Evolutionary conservation across 2,113 vertebrate species (phyloP), one percentile per base, ranked within the genome.

Genomic region (Hymenochirus boettgeri): DNA sequence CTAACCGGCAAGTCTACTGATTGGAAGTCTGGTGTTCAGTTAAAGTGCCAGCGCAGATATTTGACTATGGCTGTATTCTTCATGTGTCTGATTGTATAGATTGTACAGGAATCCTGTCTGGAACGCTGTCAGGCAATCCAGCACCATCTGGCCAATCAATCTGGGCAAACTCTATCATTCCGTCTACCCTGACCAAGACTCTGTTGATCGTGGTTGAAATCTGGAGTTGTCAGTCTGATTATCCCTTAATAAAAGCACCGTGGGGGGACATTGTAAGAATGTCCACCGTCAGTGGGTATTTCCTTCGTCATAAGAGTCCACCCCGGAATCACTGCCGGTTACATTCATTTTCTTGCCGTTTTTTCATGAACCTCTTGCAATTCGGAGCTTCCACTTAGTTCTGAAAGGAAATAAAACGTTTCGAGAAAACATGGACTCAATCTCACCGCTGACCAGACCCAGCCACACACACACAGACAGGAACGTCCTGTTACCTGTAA

Each of bases 271-370:
- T 19, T 19, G 42, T 62, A 64, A 60, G 48, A 27, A 55, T 5
- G n/a, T 19, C 4, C 21, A 2, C 63, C 7, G 61, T 91, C 85
- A 96, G 83, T 93, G 94, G 73, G 82, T 76, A 80, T 87, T 92
- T 75, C 90, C 91, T 85, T 97, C 94, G 10, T 97, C 95, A 61
- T 95, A 97, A 55, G 95, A 98, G 75, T 96, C 94, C 76, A 97
- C 93, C 59, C 96, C 96, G 0, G 95, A 98, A 61, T 99, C 95
- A 3, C 88, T 86, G 67, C 91, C 91, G n/a, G 77, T 80, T n/a
- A 86, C 86, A 2, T 83, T 90, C 62, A 99, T 95, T 97, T 81
- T 98, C 93, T 86, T 98, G 94, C 2, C 93, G 82, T 75, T 94
- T 86, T 80, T 91, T 83, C 96, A 99, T 99, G 72, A n/a, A 99